phyloP scores from a whole-genome alignment of 2,888 invertebrate genomes.

The Papilio protenor region DNA sequence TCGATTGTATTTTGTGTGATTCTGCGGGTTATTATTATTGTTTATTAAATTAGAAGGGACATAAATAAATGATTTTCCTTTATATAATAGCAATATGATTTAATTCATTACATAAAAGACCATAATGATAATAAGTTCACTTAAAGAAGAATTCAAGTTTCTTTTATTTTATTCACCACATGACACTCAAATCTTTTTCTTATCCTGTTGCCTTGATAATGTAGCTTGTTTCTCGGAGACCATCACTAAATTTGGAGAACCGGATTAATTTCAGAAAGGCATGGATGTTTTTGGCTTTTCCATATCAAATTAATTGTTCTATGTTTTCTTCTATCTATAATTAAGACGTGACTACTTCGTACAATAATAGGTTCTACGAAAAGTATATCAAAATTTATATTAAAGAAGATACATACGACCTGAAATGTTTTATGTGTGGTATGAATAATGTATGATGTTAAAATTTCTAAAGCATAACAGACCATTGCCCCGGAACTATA shows the following conservation, averaged over 20 bases:
- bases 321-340: background rate
- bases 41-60: background rate
- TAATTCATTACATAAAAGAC: background rate
- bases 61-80: background rate
- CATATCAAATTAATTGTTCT: background rate
- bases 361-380: background rate
- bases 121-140: background rate
- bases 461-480: constrained; percentile 73
- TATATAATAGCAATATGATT: background rate
- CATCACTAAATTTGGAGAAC: background rate
- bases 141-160: background rate
- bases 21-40: constrained; percentile 55
- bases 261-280: background rate
- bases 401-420: background rate
- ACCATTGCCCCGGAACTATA: constrained; percentile 80
- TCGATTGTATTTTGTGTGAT: constrained; percentile 51
- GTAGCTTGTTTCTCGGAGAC: background rate
- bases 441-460: constrained; percentile 75
- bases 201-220: background rate
- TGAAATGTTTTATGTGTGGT: background rate
- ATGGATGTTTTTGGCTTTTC: background rate
- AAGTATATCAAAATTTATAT: background rate
- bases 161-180: background rate
- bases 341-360: background rate
- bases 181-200: background rate